A percentile compares a stretch with the other conserved stretches of the same genome.
phyloP scores from a whole-genome alignment of 2,888 invertebrate genomes.

The Blera fallax region DNA sequence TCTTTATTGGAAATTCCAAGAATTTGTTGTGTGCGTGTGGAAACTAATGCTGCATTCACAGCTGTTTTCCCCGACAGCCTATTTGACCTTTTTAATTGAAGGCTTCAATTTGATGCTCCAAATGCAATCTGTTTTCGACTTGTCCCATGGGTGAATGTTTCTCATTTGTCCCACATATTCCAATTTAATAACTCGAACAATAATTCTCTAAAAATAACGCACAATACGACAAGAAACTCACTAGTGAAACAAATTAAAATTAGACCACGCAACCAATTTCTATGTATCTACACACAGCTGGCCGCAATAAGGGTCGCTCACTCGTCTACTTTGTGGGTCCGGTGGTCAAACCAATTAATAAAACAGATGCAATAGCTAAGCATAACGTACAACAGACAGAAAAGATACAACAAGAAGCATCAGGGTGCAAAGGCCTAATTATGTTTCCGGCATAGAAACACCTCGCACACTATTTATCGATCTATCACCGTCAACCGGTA shows the following conservation, averaged over 20 bases:
- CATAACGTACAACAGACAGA: not conserved
- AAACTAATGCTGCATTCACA: not conserved
- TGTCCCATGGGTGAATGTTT: not conserved
- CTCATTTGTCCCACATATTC: slow-evolving; percentile 32
- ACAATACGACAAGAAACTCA: not conserved
- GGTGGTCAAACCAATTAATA: slow-evolving; percentile 63
- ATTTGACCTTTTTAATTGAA: slow-evolving; percentile 18
- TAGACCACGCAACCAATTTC: slow-evolving; percentile 27
- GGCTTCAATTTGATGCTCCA: not conserved
- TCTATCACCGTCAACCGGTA: slow-evolving; percentile 43
- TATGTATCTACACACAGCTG: slow-evolving; percentile 41
- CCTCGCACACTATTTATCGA: slow-evolving; percentile 51
- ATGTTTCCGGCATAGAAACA: slow-evolving; percentile 52
- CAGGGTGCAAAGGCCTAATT: slow-evolving; percentile 45
- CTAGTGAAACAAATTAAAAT: slow-evolving; percentile 57
- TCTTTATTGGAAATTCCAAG: too few species aligned
- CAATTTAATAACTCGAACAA: slow-evolving; percentile 50
- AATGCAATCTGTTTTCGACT: not conserved
- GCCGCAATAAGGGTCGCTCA: slow-evolving; percentile 28
- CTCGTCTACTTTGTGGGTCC: slow-evolving; percentile 3
- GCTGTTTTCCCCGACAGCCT: not conserved
- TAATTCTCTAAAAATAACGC: slow-evolving; percentile 50
- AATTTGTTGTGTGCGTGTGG: too few species aligned
- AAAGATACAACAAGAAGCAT: not conserved
- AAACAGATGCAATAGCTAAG: slow-evolving; percentile 50